Evolutionary conservation across 2,797 vertebrate genomes (phyloP), one percentile per base, ranked within the genome.

Genomic region (Dermochelys coriacea): DNA sequence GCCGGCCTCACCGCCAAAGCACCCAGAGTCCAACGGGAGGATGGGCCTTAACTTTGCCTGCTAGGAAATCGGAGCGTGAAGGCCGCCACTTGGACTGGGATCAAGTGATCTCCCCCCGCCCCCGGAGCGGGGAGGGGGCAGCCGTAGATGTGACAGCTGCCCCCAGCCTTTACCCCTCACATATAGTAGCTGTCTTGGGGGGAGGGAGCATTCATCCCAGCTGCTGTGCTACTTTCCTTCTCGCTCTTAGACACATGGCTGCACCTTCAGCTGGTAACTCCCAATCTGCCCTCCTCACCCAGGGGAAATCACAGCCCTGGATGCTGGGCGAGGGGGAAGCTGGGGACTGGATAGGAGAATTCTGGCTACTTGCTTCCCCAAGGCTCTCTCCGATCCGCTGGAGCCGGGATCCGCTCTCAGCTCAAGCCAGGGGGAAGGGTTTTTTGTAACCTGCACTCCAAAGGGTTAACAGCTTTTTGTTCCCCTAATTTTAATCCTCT

Each of bases 401-500:
- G 61, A 10, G 9, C 64, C n/a, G n/a, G 64, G n/a, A 37, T 68
- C n/a, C n/a, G 34, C 61, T 64, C 61, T 23, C 64, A 5, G 18
- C 64, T 11, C 64, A 11, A n/a, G 64, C 64, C 64, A 37, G 34
- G 34, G 61, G 15, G 16, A 8, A 15, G 61, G 6, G 7, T 61
- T 84, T 61, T 84, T 74, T 45, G 75, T 92, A 85, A 88, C 94
- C 93, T n/a, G 96, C 95, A 85, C 97, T 93, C 89, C 93, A 98
- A 98, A 99, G 98, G 98, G 99, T 99, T 99, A 98, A 98, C 98
- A 85, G 98, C 97, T 97, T 98, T 98, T 98, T 98, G 98, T 98
- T 98, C 98, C 98, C 98, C 98, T 98, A 98, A 98, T 98, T 98
- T 98, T 98, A 98, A 99, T 99, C 99, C 99, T 98, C 98, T 97